A percentile compares a stretch with the other conserved stretches of the same genome.
Conservation (phyloP, 2,113 vertebrate genomes). For the Corydoras sp. region DNA sequence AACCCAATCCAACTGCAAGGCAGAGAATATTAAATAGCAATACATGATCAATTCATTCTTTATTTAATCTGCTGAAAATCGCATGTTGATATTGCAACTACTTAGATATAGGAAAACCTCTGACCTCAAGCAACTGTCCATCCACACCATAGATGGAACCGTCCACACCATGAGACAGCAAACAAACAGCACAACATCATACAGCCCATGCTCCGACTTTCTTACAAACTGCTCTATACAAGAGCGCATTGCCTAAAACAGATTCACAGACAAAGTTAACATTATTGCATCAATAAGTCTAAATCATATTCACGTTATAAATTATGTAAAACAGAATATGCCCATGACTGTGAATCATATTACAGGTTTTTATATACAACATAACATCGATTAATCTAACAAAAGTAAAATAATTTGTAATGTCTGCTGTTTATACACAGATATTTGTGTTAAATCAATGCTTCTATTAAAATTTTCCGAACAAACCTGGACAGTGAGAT, state of each 20-base stretch:
- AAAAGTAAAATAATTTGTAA: no score
- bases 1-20: constrained; percentile 80
- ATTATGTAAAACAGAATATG: no score
- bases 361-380: no score
- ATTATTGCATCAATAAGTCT: no score
- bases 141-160: constrained; percentile 87
- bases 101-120: no score
- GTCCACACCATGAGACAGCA: constrained; percentile 91
- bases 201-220: constrained; percentile 60
- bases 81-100: no score
- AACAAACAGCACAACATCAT: constrained; percentile 82
- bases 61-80: no score
- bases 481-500: constrained; percentile 80
- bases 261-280: neutral
- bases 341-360: no score
- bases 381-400: no score
- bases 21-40: constrained; percentile 21
- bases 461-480: neutral
- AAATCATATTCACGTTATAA: no score
- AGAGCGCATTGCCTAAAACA: constrained; percentile 73
- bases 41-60: neutral
- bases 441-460: no score
- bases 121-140: constrained; percentile 67
- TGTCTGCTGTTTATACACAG: no score
- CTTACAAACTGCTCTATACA: constrained; percentile 75